Evolutionary conservation across 2,888 invertebrate genomes (phyloP).

Genomic region (Tenodera sinensis): DNA sequence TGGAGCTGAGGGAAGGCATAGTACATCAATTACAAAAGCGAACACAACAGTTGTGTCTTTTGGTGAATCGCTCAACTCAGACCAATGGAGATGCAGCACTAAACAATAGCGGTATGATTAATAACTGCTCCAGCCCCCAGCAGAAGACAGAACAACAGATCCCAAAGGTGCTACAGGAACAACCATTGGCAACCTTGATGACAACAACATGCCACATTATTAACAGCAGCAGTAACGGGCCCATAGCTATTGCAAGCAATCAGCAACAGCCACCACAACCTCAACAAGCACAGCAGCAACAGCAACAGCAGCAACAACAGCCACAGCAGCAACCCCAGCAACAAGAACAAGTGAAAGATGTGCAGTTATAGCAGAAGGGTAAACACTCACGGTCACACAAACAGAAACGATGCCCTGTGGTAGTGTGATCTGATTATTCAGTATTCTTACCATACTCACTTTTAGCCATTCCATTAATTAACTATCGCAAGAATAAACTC

Average conservation of each 20-base stretch:
- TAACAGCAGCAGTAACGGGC: constrained; percentile 19
- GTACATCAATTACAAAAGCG: constrained; percentile 19
- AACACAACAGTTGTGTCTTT: not conserved
- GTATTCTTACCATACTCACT: not conserved
- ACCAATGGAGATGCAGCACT: not conserved
- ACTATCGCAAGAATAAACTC: not conserved
- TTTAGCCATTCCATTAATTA: not conserved
- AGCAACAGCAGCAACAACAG: not conserved
- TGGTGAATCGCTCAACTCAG: constrained; percentile 27
- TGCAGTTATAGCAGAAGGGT: constrained; percentile 18
- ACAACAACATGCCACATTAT: constrained; percentile 9
- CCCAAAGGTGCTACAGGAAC: not conserved
- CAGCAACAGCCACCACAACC: not conserved
- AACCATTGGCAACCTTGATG: not conserved
- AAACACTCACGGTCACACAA: not conserved
- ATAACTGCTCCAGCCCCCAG: not conserved
- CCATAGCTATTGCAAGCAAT: constrained; percentile 7
- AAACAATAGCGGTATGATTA: constrained; percentile 2
- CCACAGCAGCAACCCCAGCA: constrained; percentile 12
- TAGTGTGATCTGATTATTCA: not conserved
- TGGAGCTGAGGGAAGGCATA: constrained; percentile 24
- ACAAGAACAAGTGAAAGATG: constrained; percentile 9
- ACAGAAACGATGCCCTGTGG: constrained; percentile 10
- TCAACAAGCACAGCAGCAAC: not conserved
- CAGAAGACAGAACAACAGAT: not conserved